Percentiles rank a stretch among this genome's conserved stretches.
These are phyloP conservation scores for Phataginus tetradactyla DNA, from an alignment of 2,797 vertebrate species.

Conservation along the genomic window DNA sequence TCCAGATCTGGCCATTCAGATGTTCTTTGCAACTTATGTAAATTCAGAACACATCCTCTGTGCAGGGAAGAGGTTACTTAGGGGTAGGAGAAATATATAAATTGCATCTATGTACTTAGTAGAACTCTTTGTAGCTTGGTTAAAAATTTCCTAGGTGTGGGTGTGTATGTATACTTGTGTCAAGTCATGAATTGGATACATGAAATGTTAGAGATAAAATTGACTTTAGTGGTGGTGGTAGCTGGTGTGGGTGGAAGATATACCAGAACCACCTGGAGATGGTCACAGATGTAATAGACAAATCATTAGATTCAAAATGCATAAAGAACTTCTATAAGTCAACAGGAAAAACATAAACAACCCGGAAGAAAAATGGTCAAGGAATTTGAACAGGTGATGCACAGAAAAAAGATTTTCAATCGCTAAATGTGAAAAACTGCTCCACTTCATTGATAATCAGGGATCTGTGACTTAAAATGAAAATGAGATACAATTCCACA, in stretches of 20 bases:
- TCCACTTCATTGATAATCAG: neutral
- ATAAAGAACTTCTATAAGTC: neutral
- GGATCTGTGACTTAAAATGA: neutral
- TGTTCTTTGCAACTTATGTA: neutral
- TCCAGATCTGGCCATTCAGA: neutral
- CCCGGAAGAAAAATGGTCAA: neutral
- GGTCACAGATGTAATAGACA: neutral
- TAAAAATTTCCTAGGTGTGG: slow-evolving; percentile 26
- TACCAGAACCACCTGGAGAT: neutral
- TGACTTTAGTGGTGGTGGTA: neutral
- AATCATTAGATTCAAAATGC: neutral
- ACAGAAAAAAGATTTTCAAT: neutral
- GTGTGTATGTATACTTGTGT: neutral
- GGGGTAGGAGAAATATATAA: neutral
- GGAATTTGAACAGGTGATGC: neutral
- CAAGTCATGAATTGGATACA: neutral
- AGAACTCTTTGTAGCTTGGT: neutral
- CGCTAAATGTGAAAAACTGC: neutral
- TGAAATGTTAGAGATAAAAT: neutral
- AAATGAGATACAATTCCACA: neutral
- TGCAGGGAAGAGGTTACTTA: neutral
- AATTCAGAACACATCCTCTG: neutral
- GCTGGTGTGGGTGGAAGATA: neutral
- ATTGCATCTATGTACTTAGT: neutral
- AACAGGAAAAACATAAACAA: neutral